Evolutionary conservation across 2,888 invertebrate genomes (phyloP).

Genomic region (Hypsopygia costalis): DNA sequence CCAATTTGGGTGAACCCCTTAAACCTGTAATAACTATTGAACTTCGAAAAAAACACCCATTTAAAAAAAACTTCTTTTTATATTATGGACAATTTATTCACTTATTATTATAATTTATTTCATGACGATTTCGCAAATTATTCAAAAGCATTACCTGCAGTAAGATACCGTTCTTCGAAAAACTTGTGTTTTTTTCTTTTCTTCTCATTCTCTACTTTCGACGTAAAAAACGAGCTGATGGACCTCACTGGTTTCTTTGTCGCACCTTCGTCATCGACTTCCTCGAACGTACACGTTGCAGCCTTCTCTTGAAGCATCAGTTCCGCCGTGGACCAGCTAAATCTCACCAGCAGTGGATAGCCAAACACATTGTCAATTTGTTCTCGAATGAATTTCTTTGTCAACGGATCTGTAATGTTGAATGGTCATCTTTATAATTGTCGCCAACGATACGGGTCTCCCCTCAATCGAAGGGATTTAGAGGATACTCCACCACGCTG

Average conservation of each 20-base stretch:
- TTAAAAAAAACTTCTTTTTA: too few species aligned
- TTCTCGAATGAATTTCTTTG: constrained; percentile 92
- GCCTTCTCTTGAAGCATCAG: constrained; percentile 88
- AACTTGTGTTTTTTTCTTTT: constrained; percentile 82
- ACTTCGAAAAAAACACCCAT: too few species aligned
- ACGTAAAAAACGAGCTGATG: constrained; percentile 82
- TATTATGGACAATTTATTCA: too few species aligned
- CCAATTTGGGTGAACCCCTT: too few species aligned
- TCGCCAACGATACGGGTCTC: too few species aligned
- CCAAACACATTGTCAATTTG: constrained; percentile 96
- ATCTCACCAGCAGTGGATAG: constrained; percentile 95
- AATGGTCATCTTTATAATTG: too few species aligned
- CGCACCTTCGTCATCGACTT: constrained; percentile 74
- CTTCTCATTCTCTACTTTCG: constrained; percentile 48
- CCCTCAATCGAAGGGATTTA: too few species aligned
- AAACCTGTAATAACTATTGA: too few species aligned
- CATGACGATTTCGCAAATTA: constrained; percentile 27
- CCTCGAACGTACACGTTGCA: constrained; percentile 86
- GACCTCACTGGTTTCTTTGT: constrained; percentile 65
- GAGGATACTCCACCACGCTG: too few species aligned
- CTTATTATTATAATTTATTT: too few species aligned
- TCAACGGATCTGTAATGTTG: constrained; percentile 88
- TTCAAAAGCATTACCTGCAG: constrained; percentile 70
- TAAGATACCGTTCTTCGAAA: constrained; percentile 83
- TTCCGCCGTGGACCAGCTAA: constrained; percentile 98